Percentiles rank a stretch among this genome's conserved stretches.
phyloP scores from a whole-genome alignment of 2,888 invertebrate genomes.

The Drosophila rubida region DNA sequence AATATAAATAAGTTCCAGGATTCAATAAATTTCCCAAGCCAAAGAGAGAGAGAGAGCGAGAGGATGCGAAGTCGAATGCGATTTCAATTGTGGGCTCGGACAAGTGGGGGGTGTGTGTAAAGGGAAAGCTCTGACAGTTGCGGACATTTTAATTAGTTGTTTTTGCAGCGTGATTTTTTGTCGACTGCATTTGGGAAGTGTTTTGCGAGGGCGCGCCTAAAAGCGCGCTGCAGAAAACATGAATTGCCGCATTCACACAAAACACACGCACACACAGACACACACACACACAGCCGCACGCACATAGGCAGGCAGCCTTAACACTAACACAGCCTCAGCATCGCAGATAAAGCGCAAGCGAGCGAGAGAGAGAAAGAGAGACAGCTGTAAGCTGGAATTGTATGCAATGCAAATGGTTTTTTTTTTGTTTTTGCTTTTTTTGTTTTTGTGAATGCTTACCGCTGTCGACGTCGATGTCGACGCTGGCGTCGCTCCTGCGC shows the following conservation, averaged over 20 bases:
- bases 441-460: slow-evolving; percentile 38
- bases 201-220: slow-evolving; percentile 47
- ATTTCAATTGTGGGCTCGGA: slow-evolving; percentile 46
- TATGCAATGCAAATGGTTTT: slow-evolving; percentile 44
- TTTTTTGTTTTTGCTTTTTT: not conserved
- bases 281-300: not conserved
- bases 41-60: not conserved
- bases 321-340: slow-evolving; percentile 5
- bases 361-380: slow-evolving; percentile 11
- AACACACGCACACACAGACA: not conserved
- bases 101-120: not conserved
- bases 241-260: slow-evolving; percentile 46
- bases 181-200: slow-evolving; percentile 24
- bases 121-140: slow-evolving; percentile 35
- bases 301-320: not conserved
- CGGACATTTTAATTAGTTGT: slow-evolving; percentile 55
- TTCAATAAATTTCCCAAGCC: not conserved
- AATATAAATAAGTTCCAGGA: not conserved
- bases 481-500: slow-evolving; percentile 29
- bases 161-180: slow-evolving; percentile 23
- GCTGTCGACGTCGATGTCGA: slow-evolving; percentile 34
- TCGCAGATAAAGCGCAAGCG: slow-evolving; percentile 11
- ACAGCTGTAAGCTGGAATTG: slow-evolving; percentile 33
- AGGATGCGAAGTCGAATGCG: slow-evolving; percentile 12
- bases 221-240: slow-evolving; percentile 51